Percentiles rank a stretch among this genome's conserved stretches.
These are phyloP conservation scores for Gila robusta DNA, from an alignment of 2,797 vertebrate genomes.

Conservation along the genomic window DNA sequence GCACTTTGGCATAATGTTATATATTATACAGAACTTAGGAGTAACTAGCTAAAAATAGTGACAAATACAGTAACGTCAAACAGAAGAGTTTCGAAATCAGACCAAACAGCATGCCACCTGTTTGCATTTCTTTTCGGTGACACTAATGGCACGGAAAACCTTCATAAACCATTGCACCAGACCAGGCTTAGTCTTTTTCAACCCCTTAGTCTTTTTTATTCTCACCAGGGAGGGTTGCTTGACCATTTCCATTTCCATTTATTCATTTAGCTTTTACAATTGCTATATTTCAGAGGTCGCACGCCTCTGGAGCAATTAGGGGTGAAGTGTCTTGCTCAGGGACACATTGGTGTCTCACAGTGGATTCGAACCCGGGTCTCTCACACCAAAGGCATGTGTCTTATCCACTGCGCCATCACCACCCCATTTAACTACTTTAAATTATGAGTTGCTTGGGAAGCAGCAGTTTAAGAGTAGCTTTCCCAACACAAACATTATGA, in stretches of 20 bases:
- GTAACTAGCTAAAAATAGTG: neutral
- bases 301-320: too few relatives aligned
- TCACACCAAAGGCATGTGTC: too few relatives aligned
- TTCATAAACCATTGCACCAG: neutral
- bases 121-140: neutral
- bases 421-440: neutral
- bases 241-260: neutral
- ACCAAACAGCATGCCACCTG: neutral
- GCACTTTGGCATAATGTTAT: slow-evolving; percentile 23
- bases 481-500: neutral
- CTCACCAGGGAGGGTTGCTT: neutral
- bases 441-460: neutral
- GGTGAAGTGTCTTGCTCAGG: too few relatives aligned
- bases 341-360: too few relatives aligned
- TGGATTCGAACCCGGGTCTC: too few relatives aligned
- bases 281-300: too few relatives aligned
- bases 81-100: neutral
- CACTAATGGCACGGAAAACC: neutral
- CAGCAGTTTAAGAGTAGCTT: neutral
- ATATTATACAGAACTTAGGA: neutral
- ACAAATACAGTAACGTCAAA: neutral
- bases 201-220: neutral
- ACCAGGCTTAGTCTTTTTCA: neutral
- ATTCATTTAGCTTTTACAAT: too few relatives aligned
- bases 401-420: too few relatives aligned